Evolutionary conservation across 2,888 invertebrate genomes (phyloP).

Genomic region (Nemurella pictetii): DNA sequence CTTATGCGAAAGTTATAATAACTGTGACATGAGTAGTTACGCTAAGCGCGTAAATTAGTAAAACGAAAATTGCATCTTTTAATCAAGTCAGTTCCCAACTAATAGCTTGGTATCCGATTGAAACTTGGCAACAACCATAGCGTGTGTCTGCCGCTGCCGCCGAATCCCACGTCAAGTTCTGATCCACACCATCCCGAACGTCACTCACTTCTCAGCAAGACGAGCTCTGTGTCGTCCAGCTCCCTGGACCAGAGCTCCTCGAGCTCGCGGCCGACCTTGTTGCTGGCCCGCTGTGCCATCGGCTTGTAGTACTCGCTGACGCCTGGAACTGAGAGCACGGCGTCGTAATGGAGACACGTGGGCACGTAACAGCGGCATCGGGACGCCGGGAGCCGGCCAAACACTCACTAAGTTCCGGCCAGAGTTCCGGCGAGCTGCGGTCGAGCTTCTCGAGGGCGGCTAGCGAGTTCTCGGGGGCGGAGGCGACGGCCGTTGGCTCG

Average conservation of each 20-base stretch:
- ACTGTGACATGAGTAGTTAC: too few relatives aligned
- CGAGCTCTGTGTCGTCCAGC: constrained; percentile 73
- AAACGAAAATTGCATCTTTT: too few relatives aligned
- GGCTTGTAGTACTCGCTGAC: constrained; percentile 63
- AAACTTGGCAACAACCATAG: too few relatives aligned
- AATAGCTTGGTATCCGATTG: too few relatives aligned
- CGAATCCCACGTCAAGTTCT: background rate
- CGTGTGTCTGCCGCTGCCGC: too few relatives aligned
- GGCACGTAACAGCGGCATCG: too few relatives aligned
- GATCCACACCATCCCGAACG: background rate
- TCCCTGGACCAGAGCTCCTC: constrained; percentile 64
- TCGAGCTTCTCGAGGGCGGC: constrained; percentile 89
- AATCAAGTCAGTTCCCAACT: too few relatives aligned
- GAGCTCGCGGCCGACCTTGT: constrained; percentile 19
- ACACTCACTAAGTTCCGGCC: constrained; percentile 89
- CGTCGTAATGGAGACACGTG: too few relatives aligned
- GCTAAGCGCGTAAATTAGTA: too few relatives aligned
- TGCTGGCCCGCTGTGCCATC: constrained; percentile 1
- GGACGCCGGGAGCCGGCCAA: too few relatives aligned
- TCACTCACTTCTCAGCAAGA: constrained; percentile 79
- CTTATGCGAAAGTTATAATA: too few relatives aligned
- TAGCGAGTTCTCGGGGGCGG: constrained; percentile 78
- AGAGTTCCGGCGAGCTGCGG: constrained; percentile 91
- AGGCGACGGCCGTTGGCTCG: too few relatives aligned
- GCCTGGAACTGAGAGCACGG: constrained; percentile 93